Evolutionary conservation across 2,113 vertebrate genomes (phyloP).

Genomic region (Melanerpes formicivorus): DNA sequence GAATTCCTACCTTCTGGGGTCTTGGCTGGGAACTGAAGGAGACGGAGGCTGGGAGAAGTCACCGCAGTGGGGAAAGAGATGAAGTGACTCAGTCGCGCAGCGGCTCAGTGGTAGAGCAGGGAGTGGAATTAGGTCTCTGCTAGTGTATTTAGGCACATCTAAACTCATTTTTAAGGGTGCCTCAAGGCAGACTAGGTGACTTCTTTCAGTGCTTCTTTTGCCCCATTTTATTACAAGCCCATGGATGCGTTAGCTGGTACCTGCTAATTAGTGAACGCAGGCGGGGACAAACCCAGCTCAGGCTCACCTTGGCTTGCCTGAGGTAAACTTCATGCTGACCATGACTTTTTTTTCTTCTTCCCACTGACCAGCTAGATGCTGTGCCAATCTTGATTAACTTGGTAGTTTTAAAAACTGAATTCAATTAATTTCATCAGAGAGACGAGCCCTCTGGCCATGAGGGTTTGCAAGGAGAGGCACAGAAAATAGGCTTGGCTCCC

Average conservation of each 20-base stretch:
- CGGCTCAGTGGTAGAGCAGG: not conserved
- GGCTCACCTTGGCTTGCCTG: not conserved
- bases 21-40: not conserved
- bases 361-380: not conserved
- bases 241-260: not conserved
- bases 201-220: not conserved
- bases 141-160: not conserved
- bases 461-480: not conserved
- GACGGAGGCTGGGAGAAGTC: not conserved
- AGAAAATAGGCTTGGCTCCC: conserved; percentile 23
- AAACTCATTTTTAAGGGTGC: not conserved
- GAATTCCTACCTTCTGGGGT: not conserved
- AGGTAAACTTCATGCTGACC: not conserved
- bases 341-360: not conserved
- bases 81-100: not conserved
- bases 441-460: conserved; percentile 1
- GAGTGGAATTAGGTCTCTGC: not conserved
- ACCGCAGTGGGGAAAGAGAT: not conserved
- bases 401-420: conserved; percentile 33
- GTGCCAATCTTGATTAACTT: conserved; percentile 51
- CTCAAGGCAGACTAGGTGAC: not conserved
- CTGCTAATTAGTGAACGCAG: conserved; percentile 15
- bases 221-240: conserved; percentile 34
- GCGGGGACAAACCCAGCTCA: not conserved
- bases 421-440: conserved; percentile 28